These are phyloP conservation scores for Lepetodrilus schrolli DNA, from an alignment of 2,888 invertebrate species.

Conservation along the genomic window DNA sequence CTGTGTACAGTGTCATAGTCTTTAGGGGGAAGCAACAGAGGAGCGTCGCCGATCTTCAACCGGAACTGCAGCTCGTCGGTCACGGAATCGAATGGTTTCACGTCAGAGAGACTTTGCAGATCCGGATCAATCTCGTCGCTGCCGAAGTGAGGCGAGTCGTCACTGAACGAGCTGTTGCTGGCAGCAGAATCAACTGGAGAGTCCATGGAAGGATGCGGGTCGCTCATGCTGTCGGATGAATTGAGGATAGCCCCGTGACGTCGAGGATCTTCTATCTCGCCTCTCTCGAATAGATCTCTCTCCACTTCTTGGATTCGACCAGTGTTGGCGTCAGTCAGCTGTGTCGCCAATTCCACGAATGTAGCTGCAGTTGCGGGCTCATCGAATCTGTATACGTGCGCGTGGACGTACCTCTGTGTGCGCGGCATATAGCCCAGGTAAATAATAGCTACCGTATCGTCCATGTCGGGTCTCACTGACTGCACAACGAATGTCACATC, in stretches of 20 bases:
- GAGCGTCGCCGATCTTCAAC: conserved; percentile 77
- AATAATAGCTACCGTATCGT: conserved; percentile 94
- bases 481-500: conserved; percentile 87
- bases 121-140: conserved; percentile 66
- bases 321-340: conserved; percentile 86
- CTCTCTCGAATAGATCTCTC: conserved; percentile 63
- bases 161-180: conserved; percentile 53
- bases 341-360: conserved; percentile 88
- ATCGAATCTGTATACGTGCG: conserved; percentile 95
- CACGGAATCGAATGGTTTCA: conserved; percentile 86
- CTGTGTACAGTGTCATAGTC: conserved; percentile 95
- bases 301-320: conserved; percentile 90
- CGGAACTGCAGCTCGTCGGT: conserved; percentile 92
- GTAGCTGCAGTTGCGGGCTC: conserved; percentile 93
- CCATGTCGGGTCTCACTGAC: conserved; percentile 85
- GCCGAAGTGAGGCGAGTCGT: conserved; percentile 53
- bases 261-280: conserved; percentile 58
- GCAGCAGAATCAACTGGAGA: conserved; percentile 57
- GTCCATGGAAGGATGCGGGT: conserved; percentile 46
- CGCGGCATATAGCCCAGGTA: conserved; percentile 94
- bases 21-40: conserved; percentile 90
- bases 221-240: conserved; percentile 52
- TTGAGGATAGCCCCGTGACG: conserved; percentile 34
- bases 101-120: conserved; percentile 59
- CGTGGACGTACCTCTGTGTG: conserved; percentile 94